These are phyloP conservation scores for Siniperca obscura DNA, from an alignment of 2,797 vertebrate species.

Conservation along the genomic window DNA sequence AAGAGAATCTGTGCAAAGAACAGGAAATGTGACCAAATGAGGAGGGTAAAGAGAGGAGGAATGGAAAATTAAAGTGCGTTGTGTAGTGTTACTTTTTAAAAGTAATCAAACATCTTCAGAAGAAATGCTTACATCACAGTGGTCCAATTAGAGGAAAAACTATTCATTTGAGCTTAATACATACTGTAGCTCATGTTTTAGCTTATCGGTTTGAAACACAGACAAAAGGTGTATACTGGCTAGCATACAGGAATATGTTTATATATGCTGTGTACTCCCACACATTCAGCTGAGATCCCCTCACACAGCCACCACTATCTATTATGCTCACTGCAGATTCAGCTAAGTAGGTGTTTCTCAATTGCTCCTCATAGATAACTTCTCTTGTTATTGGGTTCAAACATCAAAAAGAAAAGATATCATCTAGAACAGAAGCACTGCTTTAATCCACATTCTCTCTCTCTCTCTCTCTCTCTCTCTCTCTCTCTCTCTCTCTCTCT, in stretches of 20 bases:
- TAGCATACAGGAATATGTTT: constrained; percentile 11
- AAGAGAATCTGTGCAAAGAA: neutral
- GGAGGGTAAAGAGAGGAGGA: neutral
- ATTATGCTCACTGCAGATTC: constrained; percentile 48
- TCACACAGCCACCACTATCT: constrained; percentile 17
- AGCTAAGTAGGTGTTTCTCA: constrained; percentile 58
- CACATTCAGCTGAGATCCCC: constrained; percentile 25
- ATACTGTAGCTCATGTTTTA: constrained; percentile 3
- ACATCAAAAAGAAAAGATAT: constrained; percentile 67
- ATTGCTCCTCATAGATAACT: constrained; percentile 58
- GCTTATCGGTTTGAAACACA: constrained; percentile 4
- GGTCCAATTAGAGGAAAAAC: constrained; percentile 2
- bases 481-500: neutral
- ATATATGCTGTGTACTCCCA: constrained; percentile 20
- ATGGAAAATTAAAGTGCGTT: neutral
- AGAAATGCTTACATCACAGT: constrained; percentile 4
- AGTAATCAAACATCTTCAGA: constrained; percentile 44
- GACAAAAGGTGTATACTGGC: constrained; percentile 2
- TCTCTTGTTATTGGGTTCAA: constrained; percentile 62
- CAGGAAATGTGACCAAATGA: constrained; percentile 7
- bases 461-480: neutral
- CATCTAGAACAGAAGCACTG: constrained; percentile 58
- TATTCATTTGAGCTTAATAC: neutral
- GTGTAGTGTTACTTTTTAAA: neutral
- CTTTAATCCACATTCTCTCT: constrained; percentile 56